These are phyloP conservation scores for Spheniscus humboldti DNA, from an alignment of 2,797 vertebrate genomes.

Conservation along the genomic window DNA sequence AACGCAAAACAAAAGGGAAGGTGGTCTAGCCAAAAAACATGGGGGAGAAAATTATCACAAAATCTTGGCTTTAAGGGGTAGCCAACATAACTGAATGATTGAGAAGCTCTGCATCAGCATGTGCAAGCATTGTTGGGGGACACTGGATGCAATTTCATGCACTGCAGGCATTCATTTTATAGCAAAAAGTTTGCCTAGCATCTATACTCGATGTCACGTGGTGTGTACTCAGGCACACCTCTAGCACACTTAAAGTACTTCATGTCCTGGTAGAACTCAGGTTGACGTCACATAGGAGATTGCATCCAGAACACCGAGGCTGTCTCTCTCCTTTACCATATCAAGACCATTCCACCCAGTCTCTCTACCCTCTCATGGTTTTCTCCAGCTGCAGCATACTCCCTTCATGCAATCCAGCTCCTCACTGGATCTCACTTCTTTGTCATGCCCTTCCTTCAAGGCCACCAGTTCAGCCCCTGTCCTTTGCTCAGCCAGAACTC, in stretches of 20 bases:
- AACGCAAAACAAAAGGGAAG: neutral
- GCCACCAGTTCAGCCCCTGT: neutral
- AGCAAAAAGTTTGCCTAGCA: neutral
- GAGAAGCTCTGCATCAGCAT: neutral
- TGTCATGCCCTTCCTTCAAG: neutral
- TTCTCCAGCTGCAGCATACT: neutral
- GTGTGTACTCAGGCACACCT: neutral
- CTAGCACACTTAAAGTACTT: neutral
- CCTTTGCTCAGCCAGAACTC: neutral
- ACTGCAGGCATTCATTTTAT: neutral
- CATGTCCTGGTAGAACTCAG: neutral
- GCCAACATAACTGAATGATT: neutral
- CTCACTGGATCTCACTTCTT: neutral
- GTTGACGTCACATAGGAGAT: neutral
- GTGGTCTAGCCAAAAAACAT: neutral
- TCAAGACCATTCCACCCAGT: neutral
- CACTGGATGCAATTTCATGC: neutral
- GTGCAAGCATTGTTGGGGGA: neutral
- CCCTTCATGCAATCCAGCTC: neutral
- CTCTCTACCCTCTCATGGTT: neutral
- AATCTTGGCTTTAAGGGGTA: neutral
- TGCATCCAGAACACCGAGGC: neutral
- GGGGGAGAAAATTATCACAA: neutral
- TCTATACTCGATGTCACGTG: rapidly evolving
- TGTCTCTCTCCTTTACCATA: neutral